phyloP scores from a whole-genome alignment of 1,140 invertebrate species.

The Rhyzopertha dominica region DNA sequence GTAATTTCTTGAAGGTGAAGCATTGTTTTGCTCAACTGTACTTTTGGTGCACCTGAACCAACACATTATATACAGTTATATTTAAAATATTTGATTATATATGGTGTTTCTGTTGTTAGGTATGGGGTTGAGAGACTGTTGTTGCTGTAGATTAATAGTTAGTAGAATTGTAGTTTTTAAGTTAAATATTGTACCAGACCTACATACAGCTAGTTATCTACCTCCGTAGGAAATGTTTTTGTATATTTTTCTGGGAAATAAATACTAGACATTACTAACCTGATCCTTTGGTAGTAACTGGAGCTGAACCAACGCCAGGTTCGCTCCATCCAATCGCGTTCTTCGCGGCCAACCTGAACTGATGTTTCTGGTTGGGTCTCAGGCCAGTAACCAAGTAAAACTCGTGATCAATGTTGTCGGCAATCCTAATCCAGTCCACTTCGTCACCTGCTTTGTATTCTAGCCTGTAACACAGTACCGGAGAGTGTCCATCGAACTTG shows the following conservation, averaged over 20 bases:
- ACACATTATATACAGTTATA: conserved; percentile 15
- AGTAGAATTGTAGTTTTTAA: no score
- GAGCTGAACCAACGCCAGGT: conserved; percentile 65
- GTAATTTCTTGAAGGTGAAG: conserved; percentile 77
- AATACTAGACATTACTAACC: no score
- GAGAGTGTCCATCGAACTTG: conserved; percentile 74
- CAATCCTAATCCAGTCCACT: conserved; percentile 79
- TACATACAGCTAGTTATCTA: no score
- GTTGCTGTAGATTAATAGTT: no score
- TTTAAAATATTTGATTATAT: no score
- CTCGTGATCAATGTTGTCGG: conserved; percentile 88
- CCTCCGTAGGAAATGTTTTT: no score
- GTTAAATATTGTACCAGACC: no score
- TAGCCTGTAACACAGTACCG: conserved; percentile 77
- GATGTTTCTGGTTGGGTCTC: conserved; percentile 71
- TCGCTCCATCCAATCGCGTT: conserved; percentile 94
- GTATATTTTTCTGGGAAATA: not conserved
- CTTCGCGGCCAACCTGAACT: conserved; percentile 81
- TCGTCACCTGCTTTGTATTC: conserved; percentile 74
- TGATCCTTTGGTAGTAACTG: conserved; percentile 61
- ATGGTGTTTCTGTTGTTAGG: no score
- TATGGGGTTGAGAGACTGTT: no score
- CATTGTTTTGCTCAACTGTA: conserved; percentile 74
- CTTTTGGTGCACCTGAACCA: conserved; percentile 52
- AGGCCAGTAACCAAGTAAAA: conserved; percentile 81